Base-by-base conservation (phyloP, 2,113 vertebrate species). In the Grammomys dolichurus region DNA sequence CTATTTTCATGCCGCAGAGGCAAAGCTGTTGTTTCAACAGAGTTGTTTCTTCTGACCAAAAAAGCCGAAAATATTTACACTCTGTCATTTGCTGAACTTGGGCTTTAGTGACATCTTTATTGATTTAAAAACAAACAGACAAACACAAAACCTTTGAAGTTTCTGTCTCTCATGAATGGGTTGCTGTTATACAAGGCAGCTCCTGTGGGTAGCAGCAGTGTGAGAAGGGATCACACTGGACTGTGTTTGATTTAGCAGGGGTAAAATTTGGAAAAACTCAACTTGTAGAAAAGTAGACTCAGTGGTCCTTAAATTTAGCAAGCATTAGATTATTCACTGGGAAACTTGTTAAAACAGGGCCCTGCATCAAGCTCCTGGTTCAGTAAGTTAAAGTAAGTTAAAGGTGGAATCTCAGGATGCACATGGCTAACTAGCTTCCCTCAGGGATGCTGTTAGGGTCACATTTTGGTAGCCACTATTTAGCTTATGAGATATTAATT, bases 101-200 rank as follows among this genome's bases (percentile, higher is more conserved):
- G 89, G 33, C 43, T 72, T 72, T 69, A 31, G n/a, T 65, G n/a
- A 65, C 9, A 54, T 89, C 88, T 95, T 92, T 92, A 86, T 86
- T 94, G 88, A 60, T 67, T 88, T 72, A 43, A 72, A 86, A 31
- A 48, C 81, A 84, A 87, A 67, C 11, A 13, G 51, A 40, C 48
- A 40, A 54, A 91, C 75, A 75, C 4, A 86, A 92, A 75, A 3
- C 51, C 36, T 63, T 70, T 80, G 46, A 46, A 65, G 81, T 46
- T n/a, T 82, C 81, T 65, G 40, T 16, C n/a, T 65, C 58, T 63
- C 14, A 10, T 9, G 24, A 43, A 43, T 84, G 40, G 77, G 12
- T 84, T 96, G 31, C 72, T 31, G 76, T 91, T 95, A 43, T 86
- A 73, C 58, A 92, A 80, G 24, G 8, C 20, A 76, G 7, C 63